Evolutionary conservation across 1,140 invertebrate species (phyloP).

Genomic region (Apis cerana): DNA sequence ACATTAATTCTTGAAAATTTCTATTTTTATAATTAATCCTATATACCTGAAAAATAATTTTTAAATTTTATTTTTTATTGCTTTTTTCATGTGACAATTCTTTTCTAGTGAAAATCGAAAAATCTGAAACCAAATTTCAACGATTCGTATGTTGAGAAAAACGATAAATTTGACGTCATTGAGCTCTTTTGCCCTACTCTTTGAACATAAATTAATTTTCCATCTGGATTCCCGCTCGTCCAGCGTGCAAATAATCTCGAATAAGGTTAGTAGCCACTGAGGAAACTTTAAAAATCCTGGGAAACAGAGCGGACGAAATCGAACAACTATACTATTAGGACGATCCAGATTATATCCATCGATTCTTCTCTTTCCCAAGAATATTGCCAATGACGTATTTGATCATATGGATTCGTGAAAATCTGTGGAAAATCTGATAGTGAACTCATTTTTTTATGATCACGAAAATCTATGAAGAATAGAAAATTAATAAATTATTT

Average conservation of each 20-base stretch:
- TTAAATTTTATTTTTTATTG: too few relatives aligned
- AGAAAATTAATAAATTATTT: background rate
- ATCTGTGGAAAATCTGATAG: background rate
- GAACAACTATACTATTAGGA: background rate
- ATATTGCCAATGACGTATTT: background rate
- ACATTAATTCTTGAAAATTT: too few relatives aligned
- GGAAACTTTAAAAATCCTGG: constrained; percentile 5
- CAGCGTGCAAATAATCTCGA: constrained; percentile 16
- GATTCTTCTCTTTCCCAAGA: background rate
- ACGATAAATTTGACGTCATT: too few relatives aligned
- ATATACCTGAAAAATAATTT: too few relatives aligned
- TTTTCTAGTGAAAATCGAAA: too few relatives aligned
- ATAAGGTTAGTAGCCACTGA: background rate
- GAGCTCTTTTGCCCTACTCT: background rate
- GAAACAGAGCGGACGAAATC: constrained; percentile 10
- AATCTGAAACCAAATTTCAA: background rate
- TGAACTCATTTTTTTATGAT: background rate
- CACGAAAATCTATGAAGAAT: background rate
- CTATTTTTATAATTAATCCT: too few relatives aligned
- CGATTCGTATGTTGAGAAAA: background rate
- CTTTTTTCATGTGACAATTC: too few relatives aligned
- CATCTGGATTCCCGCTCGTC: constrained; percentile 27
- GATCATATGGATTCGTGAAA: background rate
- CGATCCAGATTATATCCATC: constrained; percentile 19
- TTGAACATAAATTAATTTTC: constrained; percentile 34